Percentiles rank a stretch among this genome's conserved stretches.
phyloP scores from a whole-genome alignment of 2,797 vertebrate species.

The Darevskia mixta region DNA sequence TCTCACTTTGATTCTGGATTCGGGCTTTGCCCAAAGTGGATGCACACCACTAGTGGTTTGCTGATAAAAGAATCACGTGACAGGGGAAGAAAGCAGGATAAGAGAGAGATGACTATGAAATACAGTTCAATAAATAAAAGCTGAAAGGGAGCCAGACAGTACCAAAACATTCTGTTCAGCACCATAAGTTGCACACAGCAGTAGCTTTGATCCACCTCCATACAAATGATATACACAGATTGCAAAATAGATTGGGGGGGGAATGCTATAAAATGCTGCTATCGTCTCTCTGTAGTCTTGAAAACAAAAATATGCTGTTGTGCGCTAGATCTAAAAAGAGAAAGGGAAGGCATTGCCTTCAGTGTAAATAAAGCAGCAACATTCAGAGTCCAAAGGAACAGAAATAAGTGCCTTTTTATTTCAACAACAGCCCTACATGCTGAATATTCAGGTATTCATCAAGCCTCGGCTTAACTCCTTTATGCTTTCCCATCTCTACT shows the following conservation, averaged over 20 bases:
- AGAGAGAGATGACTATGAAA: background rate
- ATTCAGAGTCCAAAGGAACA: background rate
- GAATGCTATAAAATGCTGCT: background rate
- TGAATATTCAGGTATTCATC: background rate
- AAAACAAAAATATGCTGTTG: slow-evolving; percentile 6
- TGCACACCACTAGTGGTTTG: background rate
- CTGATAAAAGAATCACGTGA: background rate
- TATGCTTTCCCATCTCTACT: slow-evolving; percentile 1
- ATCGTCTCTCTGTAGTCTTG: background rate
- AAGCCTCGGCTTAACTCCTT: slow-evolving; percentile 18
- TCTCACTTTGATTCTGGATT: background rate
- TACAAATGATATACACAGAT: background rate
- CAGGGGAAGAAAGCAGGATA: background rate
- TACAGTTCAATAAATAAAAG: slow-evolving; percentile 1
- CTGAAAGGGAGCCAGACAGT: background rate
- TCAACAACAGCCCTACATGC: background rate
- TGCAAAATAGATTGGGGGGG: background rate
- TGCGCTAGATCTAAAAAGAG: background rate
- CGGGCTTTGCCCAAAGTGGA: background rate
- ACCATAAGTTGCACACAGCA: slow-evolving; percentile 5
- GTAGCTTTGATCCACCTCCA: slow-evolving; percentile 27
- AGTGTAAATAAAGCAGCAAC: background rate
- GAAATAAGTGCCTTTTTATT: background rate
- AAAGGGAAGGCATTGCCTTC: background rate
- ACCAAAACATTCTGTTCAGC: background rate